phyloP scores from a whole-genome alignment of 2,888 invertebrate species.

The Mamestra brassicae region DNA sequence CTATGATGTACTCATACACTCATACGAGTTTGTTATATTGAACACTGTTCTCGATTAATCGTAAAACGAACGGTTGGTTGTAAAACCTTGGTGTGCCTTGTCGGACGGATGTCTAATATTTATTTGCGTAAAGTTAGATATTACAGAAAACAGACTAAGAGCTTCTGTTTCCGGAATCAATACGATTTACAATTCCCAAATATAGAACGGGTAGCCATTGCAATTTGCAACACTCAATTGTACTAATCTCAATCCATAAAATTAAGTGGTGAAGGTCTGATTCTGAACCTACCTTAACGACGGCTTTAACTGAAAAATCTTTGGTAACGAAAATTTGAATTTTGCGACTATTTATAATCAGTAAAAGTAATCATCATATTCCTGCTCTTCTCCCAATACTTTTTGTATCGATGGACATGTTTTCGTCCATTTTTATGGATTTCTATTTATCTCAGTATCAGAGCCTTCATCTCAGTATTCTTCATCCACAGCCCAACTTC shows the following conservation, averaged over 20 bases:
- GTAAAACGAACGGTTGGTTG: constrained; percentile 11
- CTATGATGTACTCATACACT: constrained; percentile 54
- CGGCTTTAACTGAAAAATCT: too few relatives aligned
- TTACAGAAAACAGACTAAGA: neutral
- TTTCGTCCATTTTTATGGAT: too few relatives aligned
- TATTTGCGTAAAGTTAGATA: neutral
- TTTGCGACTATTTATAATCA: too few relatives aligned
- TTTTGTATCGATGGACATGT: too few relatives aligned
- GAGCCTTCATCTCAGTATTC: too few relatives aligned
- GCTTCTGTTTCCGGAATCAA: neutral
- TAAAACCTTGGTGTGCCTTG: constrained; percentile 15
- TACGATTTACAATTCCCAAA: neutral
- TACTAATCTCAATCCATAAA: neutral
- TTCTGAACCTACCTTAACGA: neutral
- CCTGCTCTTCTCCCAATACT: too few relatives aligned
- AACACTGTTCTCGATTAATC: constrained; percentile 32
- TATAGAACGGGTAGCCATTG: too few relatives aligned
- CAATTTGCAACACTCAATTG: too few relatives aligned
- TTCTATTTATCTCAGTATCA: too few relatives aligned
- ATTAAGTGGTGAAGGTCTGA: neutral
- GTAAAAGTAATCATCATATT: too few relatives aligned
- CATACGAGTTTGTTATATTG: constrained; percentile 41
- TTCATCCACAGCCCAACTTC: too few relatives aligned
- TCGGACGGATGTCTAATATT: neutral
- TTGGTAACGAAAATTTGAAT: too few relatives aligned